Conservation (phyloP, 2,113 vertebrate genomes). For the Lophotis ruficrista region DNA sequence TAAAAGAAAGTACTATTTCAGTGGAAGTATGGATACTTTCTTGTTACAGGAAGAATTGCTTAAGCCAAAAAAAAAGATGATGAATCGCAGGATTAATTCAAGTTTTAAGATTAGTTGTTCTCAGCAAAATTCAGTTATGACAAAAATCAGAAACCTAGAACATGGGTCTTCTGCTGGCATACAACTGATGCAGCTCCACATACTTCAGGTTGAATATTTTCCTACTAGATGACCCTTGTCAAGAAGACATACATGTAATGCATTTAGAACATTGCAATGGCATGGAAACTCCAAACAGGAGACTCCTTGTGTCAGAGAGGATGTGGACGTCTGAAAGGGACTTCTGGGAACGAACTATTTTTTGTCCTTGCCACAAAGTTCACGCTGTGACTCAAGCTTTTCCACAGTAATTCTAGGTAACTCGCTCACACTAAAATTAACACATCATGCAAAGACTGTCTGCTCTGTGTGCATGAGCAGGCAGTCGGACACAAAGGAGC, state of each 20-base stretch:
- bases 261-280: background rate
- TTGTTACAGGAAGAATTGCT: background rate
- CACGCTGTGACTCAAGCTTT: background rate
- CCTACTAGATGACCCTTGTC: background rate
- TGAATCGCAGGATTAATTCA: background rate
- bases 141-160: background rate
- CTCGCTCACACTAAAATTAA: background rate
- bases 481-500: fast-evolving
- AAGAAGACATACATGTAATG: background rate
- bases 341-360: background rate
- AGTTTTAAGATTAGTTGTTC: background rate
- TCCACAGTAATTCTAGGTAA: background rate
- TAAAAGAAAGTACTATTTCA: background rate
- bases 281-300: background rate
- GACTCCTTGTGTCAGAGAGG: background rate
- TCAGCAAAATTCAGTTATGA: background rate
- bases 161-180: background rate
- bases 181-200: background rate
- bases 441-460: background rate
- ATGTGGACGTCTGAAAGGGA: background rate
- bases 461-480: fast-evolving
- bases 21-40: background rate
- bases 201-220: background rate
- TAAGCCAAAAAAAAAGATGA: background rate
- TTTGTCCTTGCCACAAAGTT: background rate